Evolutionary conservation across 2,797 vertebrate genomes (phyloP).

Genomic region (Siniperca scherzeri): DNA sequence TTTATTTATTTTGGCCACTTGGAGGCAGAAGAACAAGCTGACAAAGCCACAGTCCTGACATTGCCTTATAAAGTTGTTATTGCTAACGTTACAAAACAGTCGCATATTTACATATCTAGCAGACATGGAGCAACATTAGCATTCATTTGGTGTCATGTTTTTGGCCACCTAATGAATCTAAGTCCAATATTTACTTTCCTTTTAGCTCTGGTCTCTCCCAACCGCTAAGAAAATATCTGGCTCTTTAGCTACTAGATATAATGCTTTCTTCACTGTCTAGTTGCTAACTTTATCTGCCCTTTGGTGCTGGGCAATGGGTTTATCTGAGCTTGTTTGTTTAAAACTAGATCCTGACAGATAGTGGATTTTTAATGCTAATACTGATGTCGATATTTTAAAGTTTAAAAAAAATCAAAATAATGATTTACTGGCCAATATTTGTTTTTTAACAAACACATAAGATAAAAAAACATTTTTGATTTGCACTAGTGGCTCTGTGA

Average conservation of each 20-base stretch:
- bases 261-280: no score
- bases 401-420: not conserved
- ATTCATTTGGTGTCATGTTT: not conserved
- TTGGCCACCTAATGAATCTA: not conserved
- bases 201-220: not conserved
- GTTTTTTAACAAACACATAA: not conserved
- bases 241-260: no score
- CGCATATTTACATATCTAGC: not conserved
- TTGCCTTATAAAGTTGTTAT: not conserved
- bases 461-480: not conserved
- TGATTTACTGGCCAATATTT: not conserved
- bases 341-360: not conserved
- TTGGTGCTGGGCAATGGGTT: no score
- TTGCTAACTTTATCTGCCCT: no score
- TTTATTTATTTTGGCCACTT: not conserved
- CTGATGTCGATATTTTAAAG: not conserved
- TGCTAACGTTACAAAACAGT: not conserved
- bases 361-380: not conserved
- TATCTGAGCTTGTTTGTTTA: not conserved
- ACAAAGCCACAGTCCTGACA: not conserved
- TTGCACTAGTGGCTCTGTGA: no score
- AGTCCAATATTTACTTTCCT: not conserved
- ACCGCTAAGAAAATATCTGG: no score
- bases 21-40: not conserved
- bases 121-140: not conserved